Evolutionary conservation across 2,113 vertebrate species (phyloP), one percentile per base, ranked within the genome.

Genomic region (Oxyura jamaicensis): DNA sequence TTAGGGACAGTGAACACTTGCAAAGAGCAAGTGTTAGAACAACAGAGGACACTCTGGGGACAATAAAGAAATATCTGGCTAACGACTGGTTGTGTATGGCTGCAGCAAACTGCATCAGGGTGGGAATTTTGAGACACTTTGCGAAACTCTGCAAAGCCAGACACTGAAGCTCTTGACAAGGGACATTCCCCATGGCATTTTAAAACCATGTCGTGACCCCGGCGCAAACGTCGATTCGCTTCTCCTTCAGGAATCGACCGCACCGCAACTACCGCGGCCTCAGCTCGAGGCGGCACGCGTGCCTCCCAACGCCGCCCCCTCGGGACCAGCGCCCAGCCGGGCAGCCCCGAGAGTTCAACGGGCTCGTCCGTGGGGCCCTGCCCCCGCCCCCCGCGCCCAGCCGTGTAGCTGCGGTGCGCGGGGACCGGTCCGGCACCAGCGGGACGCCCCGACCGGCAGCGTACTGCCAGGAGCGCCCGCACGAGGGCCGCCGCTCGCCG

Each of bases 281-380:
- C 42, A 44, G 42, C 42, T 44, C 42, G 16, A 35, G 31, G 3
- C 2, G 9, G 3, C 0, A 28, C 8, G 68, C 94, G 11, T 0
- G 5, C 10, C 50, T 55, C 23, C 50, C 59, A 39, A 42, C 53
- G 23, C n/a, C 41, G 44, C 39, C 55, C 55, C 68, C 63, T 11
- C 3, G 12, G 3, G 15, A 50, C 36, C 4, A 46, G 29, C 14
- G 33, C 23, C 4, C 33, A 4, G 65, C 5, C 33, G 1, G 50
- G 59, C 63, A 73, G 41, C 75, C 42, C 55, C 18, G 48, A 7
- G 8, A 14, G 8, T 63, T 56, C 25, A 8, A 7, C 13, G 6
- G 36, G 16, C 18, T 2, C 22, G 2, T 0, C 39, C 1, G 1
- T 0, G 17, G 35, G 14, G 33, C 20, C 46, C 20, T 22, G 46